Evolutionary conservation across 2,797 vertebrate species (phyloP).

Genomic region (Falco concolor): DNA sequence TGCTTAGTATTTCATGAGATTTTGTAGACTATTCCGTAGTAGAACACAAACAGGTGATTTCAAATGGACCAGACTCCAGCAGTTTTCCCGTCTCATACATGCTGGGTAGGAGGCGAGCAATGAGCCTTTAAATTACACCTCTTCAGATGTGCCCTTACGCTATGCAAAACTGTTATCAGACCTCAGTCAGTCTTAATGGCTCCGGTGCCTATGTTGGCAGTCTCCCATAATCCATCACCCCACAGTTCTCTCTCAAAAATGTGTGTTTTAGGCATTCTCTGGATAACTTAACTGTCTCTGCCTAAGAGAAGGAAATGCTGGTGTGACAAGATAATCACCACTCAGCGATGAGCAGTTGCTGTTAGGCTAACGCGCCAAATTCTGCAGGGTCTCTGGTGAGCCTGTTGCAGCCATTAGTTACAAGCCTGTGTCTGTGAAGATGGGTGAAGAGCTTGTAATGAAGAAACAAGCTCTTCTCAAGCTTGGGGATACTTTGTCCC

Average conservation of each 20-base stretch:
- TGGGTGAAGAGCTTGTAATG: slow-evolving; percentile 4
- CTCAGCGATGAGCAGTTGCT: not conserved
- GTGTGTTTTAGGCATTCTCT: not conserved
- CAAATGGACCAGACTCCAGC: not conserved
- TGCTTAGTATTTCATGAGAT: not conserved
- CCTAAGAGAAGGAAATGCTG: not conserved
- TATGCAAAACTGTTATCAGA: slow-evolving; percentile 46
- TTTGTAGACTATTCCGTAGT: not conserved
- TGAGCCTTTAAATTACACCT: slow-evolving; percentile 42
- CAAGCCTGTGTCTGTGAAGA: not conserved
- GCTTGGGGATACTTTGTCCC: not conserved
- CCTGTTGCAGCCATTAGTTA: not conserved
- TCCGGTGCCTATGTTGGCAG: not conserved
- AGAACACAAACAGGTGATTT: slow-evolving; percentile 46
- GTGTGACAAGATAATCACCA: slow-evolving; percentile 34
- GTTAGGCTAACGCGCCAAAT: not conserved
- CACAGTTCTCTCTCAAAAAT: not conserved
- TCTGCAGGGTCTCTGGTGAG: not conserved
- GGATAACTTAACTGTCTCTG: not conserved
- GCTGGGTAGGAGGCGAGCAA: not conserved
- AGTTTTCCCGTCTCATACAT: not conserved
- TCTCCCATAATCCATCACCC: not conserved
- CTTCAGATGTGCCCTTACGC: not conserved
- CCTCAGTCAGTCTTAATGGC: not conserved
- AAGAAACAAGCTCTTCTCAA: not conserved